Conservation (phyloP, 2,888 invertebrate species). For the Dioctria linearis region DNA sequence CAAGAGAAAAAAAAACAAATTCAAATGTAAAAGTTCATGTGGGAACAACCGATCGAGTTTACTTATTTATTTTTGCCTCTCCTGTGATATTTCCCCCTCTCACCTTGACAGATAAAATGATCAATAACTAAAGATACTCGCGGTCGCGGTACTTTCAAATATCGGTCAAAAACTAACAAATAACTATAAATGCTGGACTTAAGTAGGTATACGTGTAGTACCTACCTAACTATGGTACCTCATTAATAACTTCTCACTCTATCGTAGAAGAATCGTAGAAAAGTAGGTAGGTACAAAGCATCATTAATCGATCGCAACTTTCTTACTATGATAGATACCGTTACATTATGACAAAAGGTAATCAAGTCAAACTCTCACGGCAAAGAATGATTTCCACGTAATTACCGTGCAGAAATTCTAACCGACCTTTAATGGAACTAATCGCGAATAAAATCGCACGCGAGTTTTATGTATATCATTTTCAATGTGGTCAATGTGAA, state of each 20-base stretch:
- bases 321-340: constrained; percentile 12
- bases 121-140: no score
- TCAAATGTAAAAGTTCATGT: constrained; percentile 29
- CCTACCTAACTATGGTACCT: not conserved
- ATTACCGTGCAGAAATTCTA: constrained; percentile 18
- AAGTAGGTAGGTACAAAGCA: no score
- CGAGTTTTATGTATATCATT: not conserved
- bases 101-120: no score
- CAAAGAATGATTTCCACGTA: not conserved
- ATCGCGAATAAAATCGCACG: not conserved
- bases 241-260: constrained; percentile 22
- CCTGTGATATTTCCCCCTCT: no score
- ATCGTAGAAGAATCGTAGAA: not conserved
- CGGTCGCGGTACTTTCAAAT: no score
- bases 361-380: constrained; percentile 28
- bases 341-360: constrained; percentile 24
- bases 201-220: no score
- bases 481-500: no score
- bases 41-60: not conserved
- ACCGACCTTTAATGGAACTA: constrained; percentile 10
- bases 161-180: no score
- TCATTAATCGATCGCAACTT: not conserved
- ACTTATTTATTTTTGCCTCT: no score
- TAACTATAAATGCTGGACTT: no score
- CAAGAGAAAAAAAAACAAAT: not conserved